Evolutionary conservation across 2,113 vertebrate species (phyloP), one percentile per base, ranked within the genome.

Genomic region (Misgurnus anguillicaudatus): DNA sequence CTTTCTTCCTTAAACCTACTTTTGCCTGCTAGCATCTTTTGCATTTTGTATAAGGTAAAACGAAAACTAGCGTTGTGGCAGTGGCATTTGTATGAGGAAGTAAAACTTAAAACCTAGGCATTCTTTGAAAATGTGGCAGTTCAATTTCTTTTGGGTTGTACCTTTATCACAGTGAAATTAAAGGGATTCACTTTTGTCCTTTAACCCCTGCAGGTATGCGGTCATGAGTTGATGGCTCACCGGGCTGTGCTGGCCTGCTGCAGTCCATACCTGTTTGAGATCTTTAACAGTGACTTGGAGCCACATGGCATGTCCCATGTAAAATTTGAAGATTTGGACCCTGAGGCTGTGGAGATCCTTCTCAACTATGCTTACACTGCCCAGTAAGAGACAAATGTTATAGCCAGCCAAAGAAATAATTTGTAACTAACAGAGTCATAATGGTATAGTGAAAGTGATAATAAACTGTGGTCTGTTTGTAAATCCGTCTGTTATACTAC

Each of bases 331-430:
- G 98, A 99, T 90, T 91, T 99, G 91, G 95, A 98, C 82, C 97
- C 97, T 41, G 96, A 95, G 82, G 98, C 98, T 85, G 95, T 99
- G 86, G 98, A 99, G 93, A 93, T 99, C 85, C 90, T 99, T 80
- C 86, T 99, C 82, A 98, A 97, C 91, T 99, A 99, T 4, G 97
- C 97, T 83, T 99, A 99, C 53, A 99, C 98, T 90, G 97, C 98
- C 87, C 96, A 99, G 98, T 99, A 85, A 95, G 97, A 95, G 83
- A 31, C 4, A 13, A 39, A 38, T 2, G 24, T 4, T 21, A 5
- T 24, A 17, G 7, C 36, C 7, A 0, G 1, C 6, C 13, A 11
- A 38, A 51, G 9, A 19, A 14, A 41, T 6, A 8, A 47, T 31
- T 2, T 14, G 21, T 16, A 38, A 38, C 8, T 7, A 41, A 57